Conservation (phyloP, 1,140 invertebrate species). For the Lordiphosa mommai region DNA sequence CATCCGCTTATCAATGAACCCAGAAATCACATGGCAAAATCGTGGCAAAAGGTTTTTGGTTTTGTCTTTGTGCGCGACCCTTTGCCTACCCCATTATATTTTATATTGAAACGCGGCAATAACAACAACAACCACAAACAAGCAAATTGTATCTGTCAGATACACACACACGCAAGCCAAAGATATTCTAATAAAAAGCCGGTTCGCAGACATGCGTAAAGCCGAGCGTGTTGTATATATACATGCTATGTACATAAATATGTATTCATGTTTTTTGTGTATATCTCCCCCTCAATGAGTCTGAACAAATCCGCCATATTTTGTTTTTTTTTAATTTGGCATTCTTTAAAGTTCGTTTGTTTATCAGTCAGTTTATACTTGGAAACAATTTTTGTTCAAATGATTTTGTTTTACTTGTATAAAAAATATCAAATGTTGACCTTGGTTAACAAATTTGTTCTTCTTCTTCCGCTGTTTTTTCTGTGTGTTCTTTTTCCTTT, state of each 20-base stretch:
- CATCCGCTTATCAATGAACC: constrained; percentile 23
- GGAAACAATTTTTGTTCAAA: constrained; percentile 5
- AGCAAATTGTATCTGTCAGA: constrained; percentile 32
- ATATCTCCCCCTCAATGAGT: constrained; percentile 5
- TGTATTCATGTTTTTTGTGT: not conserved
- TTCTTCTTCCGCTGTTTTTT: constrained; percentile 9
- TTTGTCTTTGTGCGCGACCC: constrained; percentile 22
- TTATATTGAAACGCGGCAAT: constrained; percentile 48
- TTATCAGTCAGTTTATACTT: constrained; percentile 9
- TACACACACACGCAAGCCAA: constrained; percentile 34
- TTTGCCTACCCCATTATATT: constrained; percentile 72
- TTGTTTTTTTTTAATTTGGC: constrained; percentile 1
- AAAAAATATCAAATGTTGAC: constrained; percentile 44
- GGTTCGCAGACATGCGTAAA: constrained; percentile 69
- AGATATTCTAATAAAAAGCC: constrained; percentile 44
- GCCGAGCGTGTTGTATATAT: constrained; percentile 19
- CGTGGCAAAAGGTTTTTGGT: constrained; percentile 18
- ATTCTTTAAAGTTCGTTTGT: constrained; percentile 17
- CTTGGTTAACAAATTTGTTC: constrained; percentile 57
- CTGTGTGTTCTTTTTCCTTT: constrained; percentile 32
- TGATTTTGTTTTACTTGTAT: constrained; percentile 13
- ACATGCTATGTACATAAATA: constrained; percentile 1
- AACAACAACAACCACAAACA: constrained; percentile 6
- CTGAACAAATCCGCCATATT: constrained; percentile 1
- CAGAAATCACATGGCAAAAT: constrained; percentile 35